These are phyloP conservation scores for Liposcelis brunnea DNA, from an alignment of 2,888 invertebrate genomes.

Conservation along the genomic window DNA sequence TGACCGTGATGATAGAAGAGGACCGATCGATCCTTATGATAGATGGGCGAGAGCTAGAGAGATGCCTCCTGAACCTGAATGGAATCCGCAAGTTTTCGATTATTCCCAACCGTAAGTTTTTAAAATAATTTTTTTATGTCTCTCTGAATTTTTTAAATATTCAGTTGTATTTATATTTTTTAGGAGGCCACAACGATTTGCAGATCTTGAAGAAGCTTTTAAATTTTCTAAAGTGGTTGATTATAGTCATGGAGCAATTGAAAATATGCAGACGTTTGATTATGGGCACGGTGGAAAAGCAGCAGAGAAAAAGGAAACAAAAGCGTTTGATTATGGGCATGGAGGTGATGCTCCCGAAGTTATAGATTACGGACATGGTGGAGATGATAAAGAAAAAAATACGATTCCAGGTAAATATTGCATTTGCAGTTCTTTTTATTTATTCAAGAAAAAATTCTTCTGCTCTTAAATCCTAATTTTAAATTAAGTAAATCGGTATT, in stretches of 20 bases:
- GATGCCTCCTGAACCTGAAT: not conserved
- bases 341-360: conserved; percentile 13
- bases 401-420: not conserved
- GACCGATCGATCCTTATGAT: too few relatives aligned
- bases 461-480: too few relatives aligned
- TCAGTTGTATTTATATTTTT: too few relatives aligned
- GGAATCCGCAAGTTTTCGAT: conserved; percentile 7
- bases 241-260: conserved; percentile 24
- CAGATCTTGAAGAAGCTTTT: too few relatives aligned
- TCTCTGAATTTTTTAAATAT: too few relatives aligned
- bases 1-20: not conserved
- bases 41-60: too few relatives aligned
- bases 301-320: conserved; percentile 15
- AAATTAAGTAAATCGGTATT: too few relatives aligned
- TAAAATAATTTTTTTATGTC: too few relatives aligned
- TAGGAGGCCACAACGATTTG: too few relatives aligned
- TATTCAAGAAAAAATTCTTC: not conserved
- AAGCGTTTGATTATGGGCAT: conserved; percentile 17
- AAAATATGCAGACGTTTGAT: conserved; percentile 42
- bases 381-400: conserved; percentile 12
- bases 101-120: not conserved
- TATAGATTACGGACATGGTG: conserved; percentile 12
- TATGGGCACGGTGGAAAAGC: conserved; percentile 37
- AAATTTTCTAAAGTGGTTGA: conserved; percentile 15
- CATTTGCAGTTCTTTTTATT: not conserved